Percentiles rank a stretch among this genome's conserved stretches.
phyloP scores from a whole-genome alignment of 2,888 invertebrate genomes.

The Chaitophorus viminalis region DNA sequence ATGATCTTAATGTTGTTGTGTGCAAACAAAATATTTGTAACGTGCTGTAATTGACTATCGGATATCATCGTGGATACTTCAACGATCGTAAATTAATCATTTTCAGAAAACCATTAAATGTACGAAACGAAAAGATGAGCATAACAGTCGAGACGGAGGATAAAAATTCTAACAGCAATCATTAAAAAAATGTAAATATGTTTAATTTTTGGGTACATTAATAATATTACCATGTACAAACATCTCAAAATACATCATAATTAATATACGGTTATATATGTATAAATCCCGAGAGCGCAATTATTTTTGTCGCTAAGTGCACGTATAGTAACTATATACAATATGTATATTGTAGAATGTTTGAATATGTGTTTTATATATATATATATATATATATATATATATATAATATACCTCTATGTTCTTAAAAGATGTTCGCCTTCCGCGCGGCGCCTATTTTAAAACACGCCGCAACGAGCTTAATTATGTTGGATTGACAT shows the following conservation, averaged over 20 bases:
- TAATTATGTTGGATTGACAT: constrained; percentile 30
- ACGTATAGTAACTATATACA: too few species aligned
- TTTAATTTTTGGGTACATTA: neutral
- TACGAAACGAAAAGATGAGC: too few species aligned
- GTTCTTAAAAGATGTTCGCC: neutral
- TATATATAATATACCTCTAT: neutral
- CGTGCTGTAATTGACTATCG: neutral
- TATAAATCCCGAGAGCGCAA: neutral
- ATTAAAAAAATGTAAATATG: too few species aligned
- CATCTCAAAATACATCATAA: neutral
- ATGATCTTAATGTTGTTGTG: neutral
- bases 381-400: too few species aligned
- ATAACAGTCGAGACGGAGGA: too few species aligned
- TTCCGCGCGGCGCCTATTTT: neutral
- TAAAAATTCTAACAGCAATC: too few species aligned
- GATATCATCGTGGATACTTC: too few species aligned
- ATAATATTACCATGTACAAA: neutral
- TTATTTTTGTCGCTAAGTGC: neutral
- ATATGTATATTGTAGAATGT: neutral
- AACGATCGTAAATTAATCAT: constrained; percentile 10
- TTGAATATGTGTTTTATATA: too few species aligned
- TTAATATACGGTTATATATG: neutral
- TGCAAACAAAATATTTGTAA: neutral
- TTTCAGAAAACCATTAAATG: neutral
- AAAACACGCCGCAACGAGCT: neutral